Base-by-base conservation (phyloP, 64 coral and sea anemone genomes). In the Montipora cactus region DNA sequence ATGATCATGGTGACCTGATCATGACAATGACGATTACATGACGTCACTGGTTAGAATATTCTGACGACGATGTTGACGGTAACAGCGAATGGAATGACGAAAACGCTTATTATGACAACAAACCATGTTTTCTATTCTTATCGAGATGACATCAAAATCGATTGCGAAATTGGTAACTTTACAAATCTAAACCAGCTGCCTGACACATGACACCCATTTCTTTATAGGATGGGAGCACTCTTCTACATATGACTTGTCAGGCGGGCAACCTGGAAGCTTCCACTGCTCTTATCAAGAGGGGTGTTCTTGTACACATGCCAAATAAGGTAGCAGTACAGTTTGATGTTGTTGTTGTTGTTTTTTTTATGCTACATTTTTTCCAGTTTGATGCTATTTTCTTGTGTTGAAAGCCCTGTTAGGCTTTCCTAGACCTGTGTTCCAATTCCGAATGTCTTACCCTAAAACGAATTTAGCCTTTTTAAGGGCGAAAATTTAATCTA, bases 251-350 rank as follows among this genome's bases (percentile, higher is more conserved):
- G 0, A 77, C 97, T 67, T 94, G 90, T 4, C 12, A 77, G 19
- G 91, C 87, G n/a, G 97, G 97, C 0, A 95, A 99, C 49, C 12
- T 89, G 47, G 97, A 99, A 10, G 68, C 97, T 23, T 90, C 92
- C 20, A 25, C 78, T 13, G 25, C 88, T 4, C 19, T 99, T 2
- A 90, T 99, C 15, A 99, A 90, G 76, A 96, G 83, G 87, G 87
- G 95, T 55, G 97, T 94, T 10, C 86, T 94, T 1, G n/a, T 93
- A 50, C 95, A 89, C 13, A 92, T 99, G 94, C 97, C 97, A 79
- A 99, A 99, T 76, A 99, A 99, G 94, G 97, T 99, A 96, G 77
- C 19, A 25, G 49, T 21, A 15, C 66, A n/a, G 59, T 11, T 18
- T 10, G n/a, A 49, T 8, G 48, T 44, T 5, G 18, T 59, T 2